These are phyloP conservation scores for Scelioninae gen. 1 DNA, from an alignment of 2,888 invertebrate genomes.

Conservation along the genomic window DNA sequence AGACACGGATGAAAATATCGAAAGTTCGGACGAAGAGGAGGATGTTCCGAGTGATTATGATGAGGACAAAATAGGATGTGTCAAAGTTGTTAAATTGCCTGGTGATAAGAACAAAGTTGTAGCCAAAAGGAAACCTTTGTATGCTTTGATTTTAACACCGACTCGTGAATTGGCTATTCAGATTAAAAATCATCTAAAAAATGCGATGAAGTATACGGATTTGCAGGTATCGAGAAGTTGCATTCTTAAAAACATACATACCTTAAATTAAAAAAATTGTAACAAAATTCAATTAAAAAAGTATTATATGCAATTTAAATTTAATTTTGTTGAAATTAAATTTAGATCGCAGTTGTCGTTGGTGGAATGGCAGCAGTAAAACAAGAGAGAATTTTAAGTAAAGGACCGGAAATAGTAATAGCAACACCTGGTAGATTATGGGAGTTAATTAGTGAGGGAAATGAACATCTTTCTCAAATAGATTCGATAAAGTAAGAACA, in stretches of 20 bases:
- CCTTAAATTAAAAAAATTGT: too few relatives aligned
- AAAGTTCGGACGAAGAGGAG: slow-evolving; percentile 82
- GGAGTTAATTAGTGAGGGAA: slow-evolving; percentile 94
- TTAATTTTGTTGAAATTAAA: too few relatives aligned
- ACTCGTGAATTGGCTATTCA: slow-evolving; percentile 98
- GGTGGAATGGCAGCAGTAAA: slow-evolving; percentile 98
- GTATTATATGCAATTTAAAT: too few relatives aligned
- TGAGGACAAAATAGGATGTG: slow-evolving; percentile 85
- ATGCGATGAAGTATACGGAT: slow-evolving; percentile 92
- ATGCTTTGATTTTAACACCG: slow-evolving; percentile 96
- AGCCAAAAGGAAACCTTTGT: slow-evolving; percentile 87
- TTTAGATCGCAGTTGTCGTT: slow-evolving; percentile 90
- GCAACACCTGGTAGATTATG: slow-evolving; percentile 98
- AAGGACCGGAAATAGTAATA: slow-evolving; percentile 96
- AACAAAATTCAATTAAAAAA: too few relatives aligned
- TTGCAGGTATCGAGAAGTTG: slow-evolving; percentile 83
- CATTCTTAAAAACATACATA: too few relatives aligned
- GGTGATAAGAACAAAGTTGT: slow-evolving; percentile 78
- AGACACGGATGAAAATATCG: slow-evolving; percentile 73
- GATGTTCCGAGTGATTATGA: slow-evolving; percentile 83
- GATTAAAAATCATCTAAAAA: slow-evolving; percentile 93
- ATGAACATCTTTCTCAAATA: slow-evolving; percentile 90
- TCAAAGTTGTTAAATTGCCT: slow-evolving; percentile 85
- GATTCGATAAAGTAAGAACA: slow-evolving; percentile 88
- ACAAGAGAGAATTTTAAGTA: slow-evolving; percentile 93